phyloP scores from a whole-genome alignment of 2,888 invertebrate species.

The Prosapia bicincta region DNA sequence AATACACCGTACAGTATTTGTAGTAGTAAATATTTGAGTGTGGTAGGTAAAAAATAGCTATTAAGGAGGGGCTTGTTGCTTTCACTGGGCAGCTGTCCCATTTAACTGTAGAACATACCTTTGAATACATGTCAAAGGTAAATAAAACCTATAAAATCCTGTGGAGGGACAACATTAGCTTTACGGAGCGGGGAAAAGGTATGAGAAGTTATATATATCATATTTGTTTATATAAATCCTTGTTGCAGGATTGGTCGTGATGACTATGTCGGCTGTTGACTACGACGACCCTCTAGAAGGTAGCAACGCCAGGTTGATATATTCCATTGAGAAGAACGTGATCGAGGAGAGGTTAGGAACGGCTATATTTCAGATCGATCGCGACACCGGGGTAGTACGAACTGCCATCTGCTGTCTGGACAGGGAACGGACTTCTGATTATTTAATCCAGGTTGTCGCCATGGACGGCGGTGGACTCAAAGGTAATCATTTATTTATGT shows the following conservation, averaged over 20 bases:
- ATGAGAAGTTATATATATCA: no score
- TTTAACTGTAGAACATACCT: no score
- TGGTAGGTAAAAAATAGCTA: no score
- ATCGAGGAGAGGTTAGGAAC: constrained; percentile 95
- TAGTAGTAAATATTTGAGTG: no score
- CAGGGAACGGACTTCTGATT: constrained; percentile 90
- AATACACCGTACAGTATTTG: no score
- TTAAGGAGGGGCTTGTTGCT: no score
- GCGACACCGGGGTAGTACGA: constrained; percentile 92
- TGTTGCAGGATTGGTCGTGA: constrained; percentile 81
- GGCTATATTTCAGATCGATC: constrained; percentile 93
- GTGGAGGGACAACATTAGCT: no score
- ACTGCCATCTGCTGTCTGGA: constrained; percentile 94
- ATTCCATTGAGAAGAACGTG: constrained; percentile 94
- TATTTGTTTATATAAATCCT: no score
- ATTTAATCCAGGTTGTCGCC: constrained; percentile 93
- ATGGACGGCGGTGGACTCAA: constrained; percentile 93
- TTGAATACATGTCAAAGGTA: no score
- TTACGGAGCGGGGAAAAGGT: no score
- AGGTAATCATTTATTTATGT: constrained; percentile 47
- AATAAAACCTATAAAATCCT: no score
- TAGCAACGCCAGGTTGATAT: constrained; percentile 89
- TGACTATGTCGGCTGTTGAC: constrained; percentile 97
- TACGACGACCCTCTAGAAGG: constrained; percentile 95
- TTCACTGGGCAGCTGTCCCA: no score